Evolutionary conservation across 2,113 vertebrate species (phyloP), one percentile per base, ranked within the genome.

Genomic region (Microtus pennsylvanicus): DNA sequence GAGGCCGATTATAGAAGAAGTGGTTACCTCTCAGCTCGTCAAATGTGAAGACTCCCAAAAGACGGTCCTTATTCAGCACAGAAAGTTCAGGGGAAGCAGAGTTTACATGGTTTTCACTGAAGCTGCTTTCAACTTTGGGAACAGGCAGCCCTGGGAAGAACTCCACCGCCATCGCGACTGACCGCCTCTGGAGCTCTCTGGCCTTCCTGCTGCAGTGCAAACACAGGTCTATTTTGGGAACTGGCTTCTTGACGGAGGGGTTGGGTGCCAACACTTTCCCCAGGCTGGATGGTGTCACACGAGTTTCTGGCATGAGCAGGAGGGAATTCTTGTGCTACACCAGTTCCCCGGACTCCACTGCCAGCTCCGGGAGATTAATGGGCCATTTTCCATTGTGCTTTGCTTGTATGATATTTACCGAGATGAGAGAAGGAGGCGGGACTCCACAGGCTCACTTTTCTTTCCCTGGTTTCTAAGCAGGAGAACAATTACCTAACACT

Each of bases 141-240:
- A 45, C 91, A 28, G 94, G 70, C 93, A 45, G 95, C 92, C 33
- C 97, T 94, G 96, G 98, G 91, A 95, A 95, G 91, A 96, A 95
- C 92, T 81, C 0, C 26, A 63, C 88, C 95, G 83, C 83, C 61
- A 72, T n/a, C 52, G 33, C 77, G 78, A 69, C 0, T 14, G 69
- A 33, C 88, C 55, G 94, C 87, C 47, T 69, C 45, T 61, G 17
- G 85, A 91, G 94, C 30, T 7, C 88, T 63, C 30, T 47, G 85
- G 97, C 89, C 94, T 93, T 97, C 89, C 93, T 82, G 35, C 90
- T 80, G 87, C 1, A 35, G 80, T 21, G 92, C 65, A 92, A 93
- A 93, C 26, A 0, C 2, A 4, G 58, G 92, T 65, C 92, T 91
- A 94, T 94, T 98, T 97, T 81, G 89, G 93, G 88, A 98, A 94